Conservation (phyloP, 2,113 vertebrate genomes). For the Mustelus asterias region DNA sequence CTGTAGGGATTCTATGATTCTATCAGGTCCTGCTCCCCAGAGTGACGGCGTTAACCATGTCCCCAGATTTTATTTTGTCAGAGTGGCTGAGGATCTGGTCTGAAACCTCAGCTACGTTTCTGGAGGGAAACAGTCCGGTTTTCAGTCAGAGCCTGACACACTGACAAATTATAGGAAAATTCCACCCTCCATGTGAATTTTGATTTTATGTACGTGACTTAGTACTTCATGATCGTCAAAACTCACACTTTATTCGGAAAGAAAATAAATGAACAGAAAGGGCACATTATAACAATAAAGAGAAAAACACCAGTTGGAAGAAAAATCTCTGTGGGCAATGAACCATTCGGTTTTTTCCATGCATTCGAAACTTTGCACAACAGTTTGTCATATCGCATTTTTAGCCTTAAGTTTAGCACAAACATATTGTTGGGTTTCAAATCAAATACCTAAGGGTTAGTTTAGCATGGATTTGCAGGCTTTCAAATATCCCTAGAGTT, state of each 20-base stretch:
- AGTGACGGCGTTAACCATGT: too few species aligned
- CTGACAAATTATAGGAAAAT: too few species aligned
- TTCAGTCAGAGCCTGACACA: too few species aligned
- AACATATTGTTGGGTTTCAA: not conserved
- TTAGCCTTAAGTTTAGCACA: not conserved
- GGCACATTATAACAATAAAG: not conserved
- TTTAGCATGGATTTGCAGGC: not conserved
- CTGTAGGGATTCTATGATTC: too few species aligned
- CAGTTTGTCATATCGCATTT: not conserved
- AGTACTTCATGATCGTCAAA: not conserved
- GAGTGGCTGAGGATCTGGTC: too few species aligned
- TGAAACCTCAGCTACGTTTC: too few species aligned
- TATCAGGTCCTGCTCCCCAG: too few species aligned
- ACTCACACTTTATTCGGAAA: not conserved
- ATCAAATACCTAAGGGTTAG: not conserved
- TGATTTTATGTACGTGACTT: not conserved
- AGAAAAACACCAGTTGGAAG: not conserved
- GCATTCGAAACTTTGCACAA: not conserved
- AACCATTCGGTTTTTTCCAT: not conserved
- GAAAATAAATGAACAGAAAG: not conserved
- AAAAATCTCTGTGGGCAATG: not conserved
- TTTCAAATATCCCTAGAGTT: not conserved
- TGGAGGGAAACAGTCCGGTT: too few species aligned
- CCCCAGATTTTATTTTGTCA: too few species aligned
- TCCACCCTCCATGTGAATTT: not conserved